phyloP scores from a whole-genome alignment of 2,113 vertebrate species.

The Leiothrix lutea region DNA sequence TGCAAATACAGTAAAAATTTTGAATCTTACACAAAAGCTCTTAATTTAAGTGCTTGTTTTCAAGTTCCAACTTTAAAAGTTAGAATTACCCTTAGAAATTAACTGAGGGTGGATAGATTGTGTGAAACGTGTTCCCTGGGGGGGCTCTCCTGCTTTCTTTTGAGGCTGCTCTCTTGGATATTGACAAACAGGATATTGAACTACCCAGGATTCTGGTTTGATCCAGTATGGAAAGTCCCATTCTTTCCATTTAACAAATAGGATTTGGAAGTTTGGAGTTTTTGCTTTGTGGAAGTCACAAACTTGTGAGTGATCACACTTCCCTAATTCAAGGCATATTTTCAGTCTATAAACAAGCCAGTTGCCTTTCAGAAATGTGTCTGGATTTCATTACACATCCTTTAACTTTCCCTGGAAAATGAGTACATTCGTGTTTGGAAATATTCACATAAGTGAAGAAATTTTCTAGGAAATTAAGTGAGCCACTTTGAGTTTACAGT shows the following conservation, averaged over 20 bases:
- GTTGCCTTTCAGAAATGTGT: conserved; percentile 23
- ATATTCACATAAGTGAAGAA: neutral
- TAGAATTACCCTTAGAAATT: neutral
- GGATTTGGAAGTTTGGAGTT: neutral
- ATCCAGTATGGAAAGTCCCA: conserved; percentile 15
- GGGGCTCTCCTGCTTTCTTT: neutral
- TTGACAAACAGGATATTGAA: conserved; percentile 32
- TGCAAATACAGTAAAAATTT: neutral
- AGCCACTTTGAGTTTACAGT: neutral
- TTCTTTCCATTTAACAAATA: conserved; percentile 21
- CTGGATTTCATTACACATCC: conserved; percentile 30
- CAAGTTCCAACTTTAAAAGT: neutral
- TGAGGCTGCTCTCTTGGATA: neutral
- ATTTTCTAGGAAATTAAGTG: conserved; percentile 45
- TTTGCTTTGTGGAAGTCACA: conserved; percentile 15
- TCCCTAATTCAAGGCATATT: conserved; percentile 50
- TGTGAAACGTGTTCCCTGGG: neutral
- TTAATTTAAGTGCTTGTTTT: neutral
- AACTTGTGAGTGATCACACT: conserved; percentile 41
- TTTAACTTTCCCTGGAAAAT: conserved; percentile 38
- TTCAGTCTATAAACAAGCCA: conserved; percentile 8
- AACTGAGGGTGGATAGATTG: neutral
- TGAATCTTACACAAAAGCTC: neutral
- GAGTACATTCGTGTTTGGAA: neutral
- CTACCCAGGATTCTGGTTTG: conserved; percentile 4